Base-by-base conservation (phyloP, 2,888 invertebrate species). In the Drosophila kokeensis region DNA sequence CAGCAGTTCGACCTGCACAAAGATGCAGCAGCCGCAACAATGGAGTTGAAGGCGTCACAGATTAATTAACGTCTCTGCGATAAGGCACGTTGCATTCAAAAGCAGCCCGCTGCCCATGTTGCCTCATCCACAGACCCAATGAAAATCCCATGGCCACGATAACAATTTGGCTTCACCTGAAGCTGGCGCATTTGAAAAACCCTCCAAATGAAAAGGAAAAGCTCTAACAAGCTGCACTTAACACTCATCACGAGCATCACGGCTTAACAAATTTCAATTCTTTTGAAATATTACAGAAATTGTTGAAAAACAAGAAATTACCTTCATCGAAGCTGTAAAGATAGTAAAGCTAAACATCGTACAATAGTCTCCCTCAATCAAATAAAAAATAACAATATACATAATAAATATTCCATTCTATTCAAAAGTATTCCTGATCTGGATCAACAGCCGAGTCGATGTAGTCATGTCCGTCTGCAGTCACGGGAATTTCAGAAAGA, bases 41-140 rank as follows among this genome's bases (percentile, higher is more conserved):
- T 85, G 69, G 52, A 59, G 79, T 69, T 79, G 71, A 72, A 71
- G 76, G 82, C 88, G 74, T 73, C 85, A 73, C 69, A 89, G 89
- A 86, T 86, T 86, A 86, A 89, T 89, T 89, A 86, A 73, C 86
- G 78, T 84, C 76, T 80, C 67, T 64, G 80, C 74, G 86, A 86
- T 86, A 86, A 87, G 71, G 85, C 86, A 86, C 86, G 86, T 88
- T 73, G 79, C 76, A 79, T 48, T 42, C 64, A 42, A 54, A 57
- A 53, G 27, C 59, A 40, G 60, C 15, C 52, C 45, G 27, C 38
- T 53, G 52, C 55, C 36, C 2, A 24, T 24, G 8, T 40, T 38
- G 40, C 49, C 64, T 30, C 58, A 68, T 52, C 34, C 59, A 60
- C 36, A 50, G 40, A 27, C 18, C 21, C 53, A 32, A 58, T 21